Percentiles rank a stretch among this genome's conserved stretches.
phyloP scores from a whole-genome alignment of 2,888 invertebrate genomes.

The Mesoligia furuncula region DNA sequence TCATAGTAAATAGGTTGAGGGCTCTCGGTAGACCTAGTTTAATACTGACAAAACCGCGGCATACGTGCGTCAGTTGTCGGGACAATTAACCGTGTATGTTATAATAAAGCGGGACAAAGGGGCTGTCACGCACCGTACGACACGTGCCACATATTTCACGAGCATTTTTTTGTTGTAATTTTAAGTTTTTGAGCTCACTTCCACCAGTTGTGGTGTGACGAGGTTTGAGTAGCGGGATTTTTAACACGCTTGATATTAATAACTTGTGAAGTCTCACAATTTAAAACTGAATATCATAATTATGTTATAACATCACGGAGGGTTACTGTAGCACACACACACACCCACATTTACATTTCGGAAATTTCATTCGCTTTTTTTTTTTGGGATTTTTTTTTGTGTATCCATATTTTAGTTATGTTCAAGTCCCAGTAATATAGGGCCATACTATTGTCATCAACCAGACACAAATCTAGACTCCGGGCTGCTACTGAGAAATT shows the following conservation, averaged over 20 bases:
- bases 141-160: constrained; percentile 58
- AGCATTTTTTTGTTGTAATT: constrained; percentile 22
- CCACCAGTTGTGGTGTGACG: constrained; percentile 17
- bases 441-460: neutral
- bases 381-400: too few species aligned
- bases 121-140: constrained; percentile 72
- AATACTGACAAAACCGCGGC: constrained; percentile 13
- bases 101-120: constrained; percentile 73
- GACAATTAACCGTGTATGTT: constrained; percentile 72
- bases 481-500: neutral
- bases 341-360: too few species aligned
- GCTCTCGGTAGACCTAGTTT: neutral
- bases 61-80: constrained; percentile 69
- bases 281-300: neutral
- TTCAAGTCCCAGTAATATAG: neutral
- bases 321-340: too few species aligned
- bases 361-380: too few species aligned
- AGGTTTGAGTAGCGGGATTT: neutral
- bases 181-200: constrained; percentile 16
- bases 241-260: constrained; percentile 3
- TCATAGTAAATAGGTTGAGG: neutral
- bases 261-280: too few species aligned
- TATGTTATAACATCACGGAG: neutral
- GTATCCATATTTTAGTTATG: neutral
- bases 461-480: neutral